Conservation (phyloP, 2,888 invertebrate species). For the Lottia scabra region DNA sequence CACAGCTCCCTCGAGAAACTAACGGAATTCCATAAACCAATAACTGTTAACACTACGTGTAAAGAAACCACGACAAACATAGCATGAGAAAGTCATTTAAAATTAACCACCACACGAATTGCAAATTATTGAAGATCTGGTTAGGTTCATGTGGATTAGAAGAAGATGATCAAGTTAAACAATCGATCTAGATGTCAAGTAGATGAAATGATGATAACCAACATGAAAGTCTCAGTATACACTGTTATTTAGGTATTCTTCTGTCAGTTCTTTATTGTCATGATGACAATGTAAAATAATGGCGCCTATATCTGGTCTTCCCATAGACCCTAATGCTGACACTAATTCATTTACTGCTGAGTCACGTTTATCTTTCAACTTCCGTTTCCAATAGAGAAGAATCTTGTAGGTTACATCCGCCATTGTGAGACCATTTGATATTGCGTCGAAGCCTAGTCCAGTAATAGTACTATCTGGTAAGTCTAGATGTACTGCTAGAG, state of each 20-base stretch:
- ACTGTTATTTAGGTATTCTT: neutral
- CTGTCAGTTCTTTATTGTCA: slow-evolving; percentile 57
- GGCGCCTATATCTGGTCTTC: slow-evolving; percentile 54
- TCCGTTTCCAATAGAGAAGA: slow-evolving; percentile 66
- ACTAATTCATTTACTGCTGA: slow-evolving; percentile 56
- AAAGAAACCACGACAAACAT: no score
- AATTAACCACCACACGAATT: no score
- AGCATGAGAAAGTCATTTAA: no score
- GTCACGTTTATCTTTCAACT: slow-evolving; percentile 52
- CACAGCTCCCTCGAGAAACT: no score
- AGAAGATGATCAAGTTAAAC: no score
- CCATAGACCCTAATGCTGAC: slow-evolving; percentile 59
- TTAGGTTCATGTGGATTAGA: no score
- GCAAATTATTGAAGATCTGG: no score
- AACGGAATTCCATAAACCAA: no score
- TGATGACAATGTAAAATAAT: slow-evolving; percentile 54
- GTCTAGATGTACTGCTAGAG: slow-evolving; percentile 65
- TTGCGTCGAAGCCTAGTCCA: slow-evolving; percentile 65
- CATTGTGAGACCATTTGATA: slow-evolving; percentile 64
- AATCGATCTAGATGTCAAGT: no score
- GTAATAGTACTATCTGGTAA: slow-evolving; percentile 67
- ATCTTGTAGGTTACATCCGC: slow-evolving; percentile 67
- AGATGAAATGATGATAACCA: no score
- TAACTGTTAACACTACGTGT: no score
- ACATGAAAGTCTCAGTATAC: neutral